These are phyloP conservation scores for Rotaria sp. DNA, from an alignment of 2,888 invertebrate genomes.

Conservation along the genomic window DNA sequence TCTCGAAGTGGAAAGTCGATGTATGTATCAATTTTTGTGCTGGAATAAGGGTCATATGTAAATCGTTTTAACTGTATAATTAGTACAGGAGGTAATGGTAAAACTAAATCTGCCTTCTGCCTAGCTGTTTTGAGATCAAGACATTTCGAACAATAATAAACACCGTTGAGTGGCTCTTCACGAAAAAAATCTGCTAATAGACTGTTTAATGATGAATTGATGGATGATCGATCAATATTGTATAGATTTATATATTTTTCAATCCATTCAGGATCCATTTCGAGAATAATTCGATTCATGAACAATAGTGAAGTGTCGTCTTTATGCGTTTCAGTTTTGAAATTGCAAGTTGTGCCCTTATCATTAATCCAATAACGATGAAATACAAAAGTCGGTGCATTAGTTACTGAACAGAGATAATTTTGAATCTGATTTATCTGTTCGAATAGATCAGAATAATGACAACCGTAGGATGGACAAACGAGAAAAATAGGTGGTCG, in stretches of 20 bases:
- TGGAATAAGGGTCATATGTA: background rate
- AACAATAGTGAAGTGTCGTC: background rate
- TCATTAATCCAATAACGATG: background rate
- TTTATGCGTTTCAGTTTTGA: background rate
- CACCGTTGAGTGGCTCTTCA: background rate
- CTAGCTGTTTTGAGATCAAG: background rate
- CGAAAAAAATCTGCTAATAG: background rate
- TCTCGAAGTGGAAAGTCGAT: conserved; percentile 36
- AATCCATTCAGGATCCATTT: background rate
- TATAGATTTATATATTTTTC: background rate
- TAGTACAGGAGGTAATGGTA: conserved; percentile 34
- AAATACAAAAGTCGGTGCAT: background rate
- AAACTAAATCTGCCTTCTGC: background rate
- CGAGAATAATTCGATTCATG: background rate
- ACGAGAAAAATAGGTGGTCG: background rate
- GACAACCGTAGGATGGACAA: background rate
- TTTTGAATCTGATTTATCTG: background rate
- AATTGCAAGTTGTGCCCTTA: rapidly evolving
- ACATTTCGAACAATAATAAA: conserved; percentile 4
- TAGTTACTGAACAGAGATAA: background rate
- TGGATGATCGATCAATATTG: background rate
- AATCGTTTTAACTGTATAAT: conserved; percentile 41
- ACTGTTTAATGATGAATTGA: background rate
- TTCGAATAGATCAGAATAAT: background rate
- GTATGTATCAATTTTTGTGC: conserved; percentile 34